These are phyloP conservation scores for Ivindomyrus marchei DNA, from an alignment of 2,113 vertebrate genomes.

Conservation along the genomic window DNA sequence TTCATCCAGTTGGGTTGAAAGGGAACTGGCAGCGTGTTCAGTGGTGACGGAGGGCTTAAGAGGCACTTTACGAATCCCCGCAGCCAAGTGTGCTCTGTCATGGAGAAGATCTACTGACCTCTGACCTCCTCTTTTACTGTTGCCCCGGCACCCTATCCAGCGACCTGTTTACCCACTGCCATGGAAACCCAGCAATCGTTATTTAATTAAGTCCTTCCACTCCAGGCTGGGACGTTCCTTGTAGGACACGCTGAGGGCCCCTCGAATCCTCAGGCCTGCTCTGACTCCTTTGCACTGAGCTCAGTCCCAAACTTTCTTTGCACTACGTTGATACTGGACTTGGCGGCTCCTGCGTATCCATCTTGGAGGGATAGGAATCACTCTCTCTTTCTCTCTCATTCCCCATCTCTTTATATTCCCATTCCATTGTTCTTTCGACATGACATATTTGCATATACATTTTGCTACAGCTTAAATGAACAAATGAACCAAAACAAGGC, in stretches of 20 bases:
- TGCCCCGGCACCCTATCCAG: constrained; percentile 12
- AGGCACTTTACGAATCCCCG: constrained; percentile 12
- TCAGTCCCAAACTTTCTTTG: background rate
- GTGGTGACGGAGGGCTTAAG: constrained; percentile 15
- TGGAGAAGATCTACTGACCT: background rate
- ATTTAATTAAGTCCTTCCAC: constrained; percentile 23
- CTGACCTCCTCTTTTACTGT: background rate
- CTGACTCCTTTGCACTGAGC: background rate
- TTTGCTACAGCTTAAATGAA: constrained; percentile 4
- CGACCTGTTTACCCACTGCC: constrained; percentile 21
- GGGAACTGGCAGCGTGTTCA: constrained; percentile 15
- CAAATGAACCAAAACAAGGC: background rate
- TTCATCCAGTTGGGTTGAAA: constrained; percentile 14
- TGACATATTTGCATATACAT: constrained; percentile 9
- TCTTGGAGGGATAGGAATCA: background rate
- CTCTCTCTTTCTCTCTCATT: background rate
- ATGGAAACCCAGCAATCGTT: constrained; percentile 22
- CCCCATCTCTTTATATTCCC: background rate
- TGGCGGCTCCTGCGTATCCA: background rate
- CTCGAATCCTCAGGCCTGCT: background rate
- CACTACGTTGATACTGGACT: background rate
- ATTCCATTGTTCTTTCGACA: background rate
- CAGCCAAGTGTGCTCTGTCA: constrained; percentile 5
- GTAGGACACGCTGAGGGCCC: background rate
- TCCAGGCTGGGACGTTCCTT: constrained; percentile 1